Base-by-base conservation (phyloP, 2,888 invertebrate genomes). In the Meghimatium bilineatum region DNA sequence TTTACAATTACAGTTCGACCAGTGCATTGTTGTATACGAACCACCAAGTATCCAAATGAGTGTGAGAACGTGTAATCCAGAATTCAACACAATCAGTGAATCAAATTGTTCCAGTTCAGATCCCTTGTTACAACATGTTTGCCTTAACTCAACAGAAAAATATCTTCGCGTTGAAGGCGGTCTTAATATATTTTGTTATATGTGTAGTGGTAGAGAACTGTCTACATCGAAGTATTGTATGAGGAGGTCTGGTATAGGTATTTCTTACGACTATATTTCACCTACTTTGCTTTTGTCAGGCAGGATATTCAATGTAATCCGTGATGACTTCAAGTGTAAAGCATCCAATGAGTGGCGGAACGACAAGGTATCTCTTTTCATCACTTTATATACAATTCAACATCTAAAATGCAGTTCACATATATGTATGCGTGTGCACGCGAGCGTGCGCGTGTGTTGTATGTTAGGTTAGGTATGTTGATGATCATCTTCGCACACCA, bases 101-200 rank as follows among this genome's bases (percentile, higher is more conserved):
- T 36, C 71, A 71, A 38, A 20, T 2, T 36, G 44, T 26, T 26
- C 8, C 29, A 74, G 63, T 29, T 17, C 74, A 17, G 20, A 44
- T 12, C n/a, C 38, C 12, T 14, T 1, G 66, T 29, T 67, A 26
- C 38, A 38, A 17, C n/a, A 78, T 12, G 23, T n/a, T 6, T 78
- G 78, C 17, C 66, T 26, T 10, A 44, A 67, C n/a, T 66, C 60
- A 14, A 52, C 29, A 32, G 32, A 77, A 5, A 49, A 44, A 14
- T 77, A 77, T 77, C 67, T 78, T 29, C 63, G 29, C 26, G 66
- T 66, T 17, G 32, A n/a, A 17, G 66, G 78, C 5, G 26, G 49
- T 38, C 63, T n/a, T 0, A 78, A 78, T 26, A 52, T 78, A 20
- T 78, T 78, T 38, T 78, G 78, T 66, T 66, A 78, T 14, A 44